Conservation (phyloP, 30 jellyfish, hydroid and myxozoan genomes). For the Aurelia coerulea region DNA sequence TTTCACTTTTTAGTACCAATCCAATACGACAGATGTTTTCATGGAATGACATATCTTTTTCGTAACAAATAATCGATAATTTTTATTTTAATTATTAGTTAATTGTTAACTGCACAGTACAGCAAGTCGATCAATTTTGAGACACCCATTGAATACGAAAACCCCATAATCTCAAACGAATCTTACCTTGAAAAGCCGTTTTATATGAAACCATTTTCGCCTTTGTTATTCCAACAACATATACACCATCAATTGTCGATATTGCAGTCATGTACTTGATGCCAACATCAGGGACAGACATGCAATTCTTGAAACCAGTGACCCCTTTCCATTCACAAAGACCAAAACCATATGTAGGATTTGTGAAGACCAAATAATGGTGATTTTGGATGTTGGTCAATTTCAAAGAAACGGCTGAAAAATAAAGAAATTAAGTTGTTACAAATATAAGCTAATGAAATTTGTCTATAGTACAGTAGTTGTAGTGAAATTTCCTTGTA, state of each 20-base stretch:
- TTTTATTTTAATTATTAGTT: too few relatives aligned
- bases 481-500: background rate
- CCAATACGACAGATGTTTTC: too few relatives aligned
- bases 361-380: constrained; percentile 49
- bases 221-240: constrained; percentile 37
- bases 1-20: too few relatives aligned
- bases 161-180: background rate
- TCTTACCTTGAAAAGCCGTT: constrained; percentile 43
- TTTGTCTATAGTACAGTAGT: background rate
- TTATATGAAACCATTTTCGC: constrained; percentile 15
- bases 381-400: constrained; percentile 10
- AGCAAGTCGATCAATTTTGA: too few relatives aligned
- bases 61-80: too few relatives aligned
- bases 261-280: constrained; percentile 47
- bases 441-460: background rate
- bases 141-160: too few relatives aligned
- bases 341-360: constrained; percentile 75
- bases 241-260: constrained; percentile 63
- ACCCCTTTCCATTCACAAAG: constrained; percentile 92
- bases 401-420: constrained; percentile 51
- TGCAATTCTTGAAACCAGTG: constrained; percentile 74
- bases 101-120: too few relatives aligned
- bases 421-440: background rate
- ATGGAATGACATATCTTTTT: too few relatives aligned
- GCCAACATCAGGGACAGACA: constrained; percentile 53